phyloP scores from a whole-genome alignment of 2,888 invertebrate genomes.

The Stictocephala bisonia region DNA sequence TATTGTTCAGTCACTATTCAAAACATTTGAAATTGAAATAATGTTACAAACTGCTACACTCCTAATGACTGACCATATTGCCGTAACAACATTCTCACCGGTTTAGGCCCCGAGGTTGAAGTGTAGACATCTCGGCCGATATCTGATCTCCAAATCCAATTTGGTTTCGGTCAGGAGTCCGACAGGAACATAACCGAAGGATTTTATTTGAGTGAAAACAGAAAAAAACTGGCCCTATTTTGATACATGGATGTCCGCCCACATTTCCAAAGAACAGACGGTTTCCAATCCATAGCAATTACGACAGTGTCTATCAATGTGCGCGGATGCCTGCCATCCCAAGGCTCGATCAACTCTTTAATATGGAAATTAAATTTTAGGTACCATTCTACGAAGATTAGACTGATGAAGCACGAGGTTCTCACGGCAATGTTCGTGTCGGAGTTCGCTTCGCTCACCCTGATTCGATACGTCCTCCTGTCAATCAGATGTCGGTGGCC shows the following conservation, averaged over 20 bases:
- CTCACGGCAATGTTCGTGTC: slow-evolving; percentile 32
- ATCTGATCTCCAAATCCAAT: slow-evolving; percentile 37
- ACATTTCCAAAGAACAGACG: slow-evolving; percentile 38
- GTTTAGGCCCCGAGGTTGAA: too few species aligned
- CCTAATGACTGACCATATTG: too few species aligned
- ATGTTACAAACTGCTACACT: too few species aligned
- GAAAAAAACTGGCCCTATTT: slow-evolving; percentile 47
- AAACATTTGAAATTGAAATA: too few species aligned
- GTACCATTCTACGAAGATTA: slow-evolving; percentile 38
- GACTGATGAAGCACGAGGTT: slow-evolving; percentile 38
- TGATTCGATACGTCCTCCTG: slow-evolving; percentile 3
- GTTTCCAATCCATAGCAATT: slow-evolving; percentile 44
- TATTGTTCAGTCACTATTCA: too few species aligned
- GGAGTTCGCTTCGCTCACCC: too few species aligned
- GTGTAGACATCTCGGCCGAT: slow-evolving; percentile 10
- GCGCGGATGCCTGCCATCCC: slow-evolving; percentile 10
- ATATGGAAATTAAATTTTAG: slow-evolving; percentile 45
- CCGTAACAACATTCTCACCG: too few species aligned
- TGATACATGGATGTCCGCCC: slow-evolving; percentile 44
- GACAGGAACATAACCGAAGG: slow-evolving; percentile 33
- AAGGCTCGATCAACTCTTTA: slow-evolving; percentile 42
- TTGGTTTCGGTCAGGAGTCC: slow-evolving; percentile 34
- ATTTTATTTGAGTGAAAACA: slow-evolving; percentile 41
- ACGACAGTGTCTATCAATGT: slow-evolving; percentile 42
- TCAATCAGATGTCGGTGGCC: slow-evolving; percentile 24